phyloP scores from a whole-genome alignment of 2,797 vertebrate species.

The Myotis myotis region DNA sequence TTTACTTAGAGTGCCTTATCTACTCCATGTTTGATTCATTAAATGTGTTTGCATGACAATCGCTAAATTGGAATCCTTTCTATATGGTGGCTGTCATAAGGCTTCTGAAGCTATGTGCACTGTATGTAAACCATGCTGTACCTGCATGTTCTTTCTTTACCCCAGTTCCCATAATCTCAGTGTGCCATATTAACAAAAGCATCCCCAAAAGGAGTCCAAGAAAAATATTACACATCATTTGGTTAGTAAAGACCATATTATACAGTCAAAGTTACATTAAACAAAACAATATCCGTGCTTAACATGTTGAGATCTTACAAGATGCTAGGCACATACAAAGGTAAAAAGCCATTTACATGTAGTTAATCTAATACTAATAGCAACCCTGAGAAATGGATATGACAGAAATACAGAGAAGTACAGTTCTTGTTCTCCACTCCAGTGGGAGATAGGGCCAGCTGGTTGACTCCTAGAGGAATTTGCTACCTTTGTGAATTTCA shows the following conservation, averaged over 20 bases:
- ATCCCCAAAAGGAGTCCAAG: not conserved
- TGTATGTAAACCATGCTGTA: slow-evolving; percentile 38
- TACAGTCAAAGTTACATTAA: slow-evolving; percentile 35
- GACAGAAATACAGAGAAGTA: slow-evolving; percentile 16
- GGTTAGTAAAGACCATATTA: slow-evolving; percentile 5
- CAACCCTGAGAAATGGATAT: not conserved
- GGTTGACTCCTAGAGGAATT: slow-evolving; percentile 31
- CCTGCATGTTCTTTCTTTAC: slow-evolving; percentile 44
- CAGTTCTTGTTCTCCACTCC: not conserved
- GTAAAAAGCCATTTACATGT: slow-evolving; percentile 13
- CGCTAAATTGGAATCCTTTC: not conserved
- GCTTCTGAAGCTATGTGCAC: not conserved
- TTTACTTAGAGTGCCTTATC: slow-evolving; percentile 62
- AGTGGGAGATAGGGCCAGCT: not conserved
- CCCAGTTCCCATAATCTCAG: not conserved
- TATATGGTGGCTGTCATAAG: slow-evolving; percentile 34
- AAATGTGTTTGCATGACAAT: slow-evolving; percentile 44
- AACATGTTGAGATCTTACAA: not conserved
- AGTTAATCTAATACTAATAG: slow-evolving; percentile 7
- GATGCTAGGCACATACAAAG: not conserved
- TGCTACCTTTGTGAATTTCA: slow-evolving; percentile 57
- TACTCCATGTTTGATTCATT: slow-evolving; percentile 63
- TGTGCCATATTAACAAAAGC: slow-evolving; percentile 4
- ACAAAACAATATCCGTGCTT: slow-evolving; percentile 18
- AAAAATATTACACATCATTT: slow-evolving; percentile 25